Conservation (phyloP, 1,140 invertebrate genomes). For the Epicauta chinensis region DNA sequence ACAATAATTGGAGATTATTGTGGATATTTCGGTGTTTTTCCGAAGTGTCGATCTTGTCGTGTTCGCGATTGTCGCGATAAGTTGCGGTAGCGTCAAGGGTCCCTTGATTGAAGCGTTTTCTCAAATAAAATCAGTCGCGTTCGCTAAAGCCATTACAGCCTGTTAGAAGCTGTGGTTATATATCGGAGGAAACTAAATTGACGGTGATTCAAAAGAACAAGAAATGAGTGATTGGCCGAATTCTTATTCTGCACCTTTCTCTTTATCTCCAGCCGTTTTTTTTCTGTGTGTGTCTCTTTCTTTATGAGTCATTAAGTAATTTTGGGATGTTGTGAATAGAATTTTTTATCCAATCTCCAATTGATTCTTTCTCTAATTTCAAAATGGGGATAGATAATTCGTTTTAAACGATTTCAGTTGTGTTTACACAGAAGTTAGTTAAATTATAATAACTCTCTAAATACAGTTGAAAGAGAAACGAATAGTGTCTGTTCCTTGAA, state of each 20-base stretch:
- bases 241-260: slow-evolving; percentile 16
- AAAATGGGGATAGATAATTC: no score
- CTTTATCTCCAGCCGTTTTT: slow-evolving; percentile 6
- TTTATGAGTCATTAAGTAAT: slow-evolving; percentile 10
- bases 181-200: slow-evolving; percentile 28
- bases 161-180: slow-evolving; percentile 41
- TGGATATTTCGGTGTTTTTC: no score
- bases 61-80: slow-evolving; percentile 10
- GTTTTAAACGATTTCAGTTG: background rate
- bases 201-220: slow-evolving; percentile 36
- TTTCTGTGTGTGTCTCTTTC: no score
- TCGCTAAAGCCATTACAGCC: slow-evolving; percentile 35
- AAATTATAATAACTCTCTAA: no score
- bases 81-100: slow-evolving; percentile 39
- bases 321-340: slow-evolving; percentile 8
- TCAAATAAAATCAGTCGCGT: slow-evolving; percentile 41
- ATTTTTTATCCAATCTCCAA: slow-evolving; percentile 7
- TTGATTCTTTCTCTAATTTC: no score
- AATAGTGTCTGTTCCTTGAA: slow-evolving; percentile 14
- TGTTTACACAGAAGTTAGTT: slow-evolving; percentile 9
- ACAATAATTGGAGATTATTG: no score
- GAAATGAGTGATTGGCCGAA: slow-evolving; percentile 29
- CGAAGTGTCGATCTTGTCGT: slow-evolving; percentile 3
- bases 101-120: slow-evolving; percentile 40
- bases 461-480: no score